Evolutionary conservation across 2,113 vertebrate species (phyloP).

Genomic region (Boleophthalmus pectinirostris): DNA sequence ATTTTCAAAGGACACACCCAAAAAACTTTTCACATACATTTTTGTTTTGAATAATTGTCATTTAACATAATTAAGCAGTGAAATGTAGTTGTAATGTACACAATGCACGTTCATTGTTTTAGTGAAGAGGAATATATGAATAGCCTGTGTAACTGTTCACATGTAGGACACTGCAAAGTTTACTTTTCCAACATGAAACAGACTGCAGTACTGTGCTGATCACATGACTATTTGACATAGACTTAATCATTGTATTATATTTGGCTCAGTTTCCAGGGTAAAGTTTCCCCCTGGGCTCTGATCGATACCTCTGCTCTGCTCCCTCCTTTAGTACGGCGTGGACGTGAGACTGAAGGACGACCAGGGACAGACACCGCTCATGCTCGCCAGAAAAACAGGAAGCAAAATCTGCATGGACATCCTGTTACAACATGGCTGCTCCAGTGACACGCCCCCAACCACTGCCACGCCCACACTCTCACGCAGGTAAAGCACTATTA

Average conservation of each 20-base stretch:
- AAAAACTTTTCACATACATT: too few species aligned
- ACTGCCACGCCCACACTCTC: conserved; percentile 79
- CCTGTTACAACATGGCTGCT: conserved; percentile 89
- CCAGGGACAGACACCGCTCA: conserved; percentile 85
- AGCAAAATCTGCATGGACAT: conserved; percentile 90
- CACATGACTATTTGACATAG: neutral
- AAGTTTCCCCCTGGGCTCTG: neutral
- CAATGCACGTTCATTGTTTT: too few species aligned
- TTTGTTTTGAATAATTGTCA: too few species aligned
- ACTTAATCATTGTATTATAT: neutral
- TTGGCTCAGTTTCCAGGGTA: neutral
- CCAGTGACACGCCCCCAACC: conserved; percentile 78
- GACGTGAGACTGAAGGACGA: conserved; percentile 84
- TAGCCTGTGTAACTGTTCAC: too few species aligned
- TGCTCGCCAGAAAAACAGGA: conserved; percentile 81
- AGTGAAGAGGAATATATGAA: too few species aligned
- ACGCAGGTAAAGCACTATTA: neutral
- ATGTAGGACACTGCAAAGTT: too few species aligned
- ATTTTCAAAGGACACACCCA: too few species aligned
- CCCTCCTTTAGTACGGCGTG: conserved; percentile 81
- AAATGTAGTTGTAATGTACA: too few species aligned
- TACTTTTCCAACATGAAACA: neutral
- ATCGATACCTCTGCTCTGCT: neutral
- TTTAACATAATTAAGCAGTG: too few species aligned
- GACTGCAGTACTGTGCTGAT: neutral